Evolutionary conservation across 1,140 invertebrate species (phyloP).

Genomic region (Danaus melanippus): DNA sequence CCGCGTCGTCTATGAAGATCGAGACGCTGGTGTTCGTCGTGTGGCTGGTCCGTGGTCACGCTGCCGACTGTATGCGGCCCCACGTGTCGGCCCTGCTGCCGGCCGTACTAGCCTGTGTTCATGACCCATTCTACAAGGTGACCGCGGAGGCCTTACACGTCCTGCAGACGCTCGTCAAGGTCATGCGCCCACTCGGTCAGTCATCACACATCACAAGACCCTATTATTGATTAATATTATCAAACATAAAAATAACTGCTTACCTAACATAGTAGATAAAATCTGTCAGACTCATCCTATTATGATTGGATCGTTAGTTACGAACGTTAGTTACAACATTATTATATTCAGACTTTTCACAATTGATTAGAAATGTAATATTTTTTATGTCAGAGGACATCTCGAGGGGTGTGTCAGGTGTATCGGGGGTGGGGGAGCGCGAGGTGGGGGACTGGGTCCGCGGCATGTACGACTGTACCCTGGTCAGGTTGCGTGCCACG

Average conservation of each 20-base stretch:
- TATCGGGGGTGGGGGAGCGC: constrained; percentile 75
- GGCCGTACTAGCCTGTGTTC: constrained; percentile 89
- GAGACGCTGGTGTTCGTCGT: constrained; percentile 95
- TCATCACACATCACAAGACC: not conserved
- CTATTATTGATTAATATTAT: too few species aligned
- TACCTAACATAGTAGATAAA: too few species aligned
- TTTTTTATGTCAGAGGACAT: constrained; percentile 23
- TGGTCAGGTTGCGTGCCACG: constrained; percentile 90
- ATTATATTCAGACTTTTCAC: too few species aligned
- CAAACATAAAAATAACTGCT: too few species aligned
- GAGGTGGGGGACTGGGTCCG: constrained; percentile 79
- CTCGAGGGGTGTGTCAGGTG: constrained; percentile 26
- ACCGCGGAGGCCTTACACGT: constrained; percentile 94
- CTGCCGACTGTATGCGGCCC: constrained; percentile 71
- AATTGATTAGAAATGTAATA: too few species aligned
- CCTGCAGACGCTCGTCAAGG: constrained; percentile 94
- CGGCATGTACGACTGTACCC: constrained; percentile 88
- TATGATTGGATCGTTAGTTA: too few species aligned
- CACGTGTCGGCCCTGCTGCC: constrained; percentile 90
- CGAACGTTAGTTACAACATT: not conserved
- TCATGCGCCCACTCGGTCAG: constrained; percentile 89
- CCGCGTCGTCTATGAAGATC: constrained; percentile 98
- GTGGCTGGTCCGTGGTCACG: constrained; percentile 87
- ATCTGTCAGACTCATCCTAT: too few species aligned
- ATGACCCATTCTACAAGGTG: constrained; percentile 98